Evolutionary conservation across 1,140 invertebrate genomes (phyloP).

Genomic region (Drosophila ohnishii): DNA sequence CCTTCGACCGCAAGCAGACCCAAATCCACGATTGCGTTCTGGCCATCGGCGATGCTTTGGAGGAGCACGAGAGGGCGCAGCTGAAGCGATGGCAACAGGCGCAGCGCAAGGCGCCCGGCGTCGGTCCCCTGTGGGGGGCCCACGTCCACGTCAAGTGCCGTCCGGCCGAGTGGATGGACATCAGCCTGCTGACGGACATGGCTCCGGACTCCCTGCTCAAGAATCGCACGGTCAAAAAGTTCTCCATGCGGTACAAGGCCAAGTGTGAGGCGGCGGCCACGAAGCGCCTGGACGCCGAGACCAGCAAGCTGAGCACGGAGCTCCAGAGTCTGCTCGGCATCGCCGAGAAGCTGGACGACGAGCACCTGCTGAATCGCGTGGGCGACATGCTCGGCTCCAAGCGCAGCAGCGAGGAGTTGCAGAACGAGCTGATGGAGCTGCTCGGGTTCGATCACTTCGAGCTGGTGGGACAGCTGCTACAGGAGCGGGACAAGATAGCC

Average conservation of each 20-base stretch:
- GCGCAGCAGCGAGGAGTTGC: conserved; percentile 88
- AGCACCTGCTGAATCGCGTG: conserved; percentile 86
- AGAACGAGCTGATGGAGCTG: conserved; percentile 94
- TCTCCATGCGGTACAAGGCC: conserved; percentile 79
- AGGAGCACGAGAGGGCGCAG: conserved; percentile 59
- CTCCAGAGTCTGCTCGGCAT: conserved; percentile 71
- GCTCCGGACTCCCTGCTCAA: conserved; percentile 57
- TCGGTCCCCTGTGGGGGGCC: conserved; percentile 60
- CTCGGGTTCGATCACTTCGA: conserved; percentile 93
- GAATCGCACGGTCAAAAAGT: conserved; percentile 59
- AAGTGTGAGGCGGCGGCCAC: conserved; percentile 72
- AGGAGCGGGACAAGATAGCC: conserved; percentile 87
- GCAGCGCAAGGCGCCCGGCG: conserved; percentile 16
- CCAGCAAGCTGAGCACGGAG: conserved; percentile 77
- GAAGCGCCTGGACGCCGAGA: conserved; percentile 16
- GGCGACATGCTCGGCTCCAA: conserved; percentile 86
- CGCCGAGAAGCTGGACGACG: conserved; percentile 84
- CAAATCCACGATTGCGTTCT: conserved; percentile 65
- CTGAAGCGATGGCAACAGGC: conserved; percentile 65
- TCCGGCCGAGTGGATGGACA: conserved; percentile 35
- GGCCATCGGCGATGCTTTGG: conserved; percentile 51
- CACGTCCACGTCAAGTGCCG: conserved; percentile 52
- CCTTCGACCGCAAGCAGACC: conserved; percentile 66
- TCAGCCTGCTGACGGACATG: conserved; percentile 60
- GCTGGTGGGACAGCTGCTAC: conserved; percentile 90